A percentile compares a stretch with the other conserved stretches of the same genome.
Evolutionary conservation across 2,888 invertebrate species (phyloP).

Genomic region (Melieria omissa): DNA sequence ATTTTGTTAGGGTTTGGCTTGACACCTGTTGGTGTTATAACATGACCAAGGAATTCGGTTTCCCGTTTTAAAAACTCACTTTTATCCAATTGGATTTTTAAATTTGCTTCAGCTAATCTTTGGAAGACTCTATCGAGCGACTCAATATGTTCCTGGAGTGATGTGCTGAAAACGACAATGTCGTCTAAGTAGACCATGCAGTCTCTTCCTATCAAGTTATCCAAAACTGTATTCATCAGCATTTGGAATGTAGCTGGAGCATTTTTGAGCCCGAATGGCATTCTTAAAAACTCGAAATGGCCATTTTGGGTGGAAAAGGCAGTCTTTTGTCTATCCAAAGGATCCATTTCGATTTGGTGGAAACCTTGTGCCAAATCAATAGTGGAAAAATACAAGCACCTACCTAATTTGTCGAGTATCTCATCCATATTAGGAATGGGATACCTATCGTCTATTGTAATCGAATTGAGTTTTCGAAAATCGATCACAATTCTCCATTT

Average conservation of each 20-base stretch:
- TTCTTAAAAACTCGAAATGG: conserved; percentile 43
- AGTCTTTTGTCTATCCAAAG: conserved; percentile 42
- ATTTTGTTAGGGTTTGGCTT: conserved; percentile 54
- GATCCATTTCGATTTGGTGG: conserved; percentile 49
- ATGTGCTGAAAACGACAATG: conserved; percentile 49
- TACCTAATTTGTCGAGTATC: conserved; percentile 15
- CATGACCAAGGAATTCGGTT: conserved; percentile 53
- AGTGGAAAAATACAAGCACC: conserved; percentile 34
- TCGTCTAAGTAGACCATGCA: conserved; percentile 57
- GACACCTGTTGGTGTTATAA: conserved; percentile 52
- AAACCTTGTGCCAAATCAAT: conserved; percentile 40
- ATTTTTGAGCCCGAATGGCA: conserved; percentile 44
- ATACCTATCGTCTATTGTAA: conserved; percentile 30
- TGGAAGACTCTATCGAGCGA: conserved; percentile 46
- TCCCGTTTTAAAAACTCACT: conserved; percentile 48
- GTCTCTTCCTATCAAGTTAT: conserved; percentile 45
- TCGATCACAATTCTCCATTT: conserved; percentile 38
- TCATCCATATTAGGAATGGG: conserved; percentile 36
- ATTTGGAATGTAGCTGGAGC: conserved; percentile 42
- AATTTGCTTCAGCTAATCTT: conserved; percentile 43
- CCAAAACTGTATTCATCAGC: conserved; percentile 48
- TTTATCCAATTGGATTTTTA: conserved; percentile 51
- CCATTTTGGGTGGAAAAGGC: conserved; percentile 44
- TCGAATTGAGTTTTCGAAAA: conserved; percentile 34
- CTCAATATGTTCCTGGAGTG: conserved; percentile 51